A percentile compares a stretch with the other conserved stretches of the same genome.
Evolutionary conservation across 1,140 invertebrate genomes (phyloP).

Genomic region (Nylanderia fulva): DNA sequence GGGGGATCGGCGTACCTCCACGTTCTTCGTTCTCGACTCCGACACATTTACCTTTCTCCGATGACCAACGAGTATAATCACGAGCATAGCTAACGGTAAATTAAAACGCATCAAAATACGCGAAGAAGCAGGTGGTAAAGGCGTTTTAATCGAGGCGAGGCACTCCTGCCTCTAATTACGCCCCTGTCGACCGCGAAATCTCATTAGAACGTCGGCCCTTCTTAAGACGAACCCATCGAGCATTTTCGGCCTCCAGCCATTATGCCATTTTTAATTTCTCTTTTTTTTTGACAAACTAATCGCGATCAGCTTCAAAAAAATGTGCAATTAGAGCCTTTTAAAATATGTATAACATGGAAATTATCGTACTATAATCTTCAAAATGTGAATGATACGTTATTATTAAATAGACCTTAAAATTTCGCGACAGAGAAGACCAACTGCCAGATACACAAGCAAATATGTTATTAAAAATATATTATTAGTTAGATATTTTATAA

Average conservation of each 20-base stretch:
- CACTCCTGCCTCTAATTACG: slow-evolving; percentile 50
- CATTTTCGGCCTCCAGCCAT: slow-evolving; percentile 9
- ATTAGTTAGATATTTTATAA: neutral
- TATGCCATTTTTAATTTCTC: neutral
- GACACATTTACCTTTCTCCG: slow-evolving; percentile 58
- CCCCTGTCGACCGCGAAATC: slow-evolving; percentile 62
- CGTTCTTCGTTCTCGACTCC: slow-evolving; percentile 40
- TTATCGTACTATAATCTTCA: slow-evolving; percentile 16
- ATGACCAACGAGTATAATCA: slow-evolving; percentile 38
- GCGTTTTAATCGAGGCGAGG: slow-evolving; percentile 27
- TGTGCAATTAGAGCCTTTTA: neutral
- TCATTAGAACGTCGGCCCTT: slow-evolving; percentile 52
- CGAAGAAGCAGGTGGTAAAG: slow-evolving; percentile 12
- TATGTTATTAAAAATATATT: neutral
- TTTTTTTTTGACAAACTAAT: slow-evolving; percentile 24
- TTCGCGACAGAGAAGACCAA: neutral
- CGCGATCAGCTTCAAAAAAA: neutral
- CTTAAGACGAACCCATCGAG: slow-evolving; percentile 18
- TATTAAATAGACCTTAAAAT: neutral
- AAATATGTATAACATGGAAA: slow-evolving; percentile 24
- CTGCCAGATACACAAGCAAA: neutral
- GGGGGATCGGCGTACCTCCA: neutral
- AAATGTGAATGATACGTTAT: neutral
- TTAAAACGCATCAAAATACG: slow-evolving; percentile 73
- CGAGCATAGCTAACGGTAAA: slow-evolving; percentile 74